phyloP scores from a whole-genome alignment of 2,888 invertebrate genomes.

The Glaucopsyche alexis region DNA sequence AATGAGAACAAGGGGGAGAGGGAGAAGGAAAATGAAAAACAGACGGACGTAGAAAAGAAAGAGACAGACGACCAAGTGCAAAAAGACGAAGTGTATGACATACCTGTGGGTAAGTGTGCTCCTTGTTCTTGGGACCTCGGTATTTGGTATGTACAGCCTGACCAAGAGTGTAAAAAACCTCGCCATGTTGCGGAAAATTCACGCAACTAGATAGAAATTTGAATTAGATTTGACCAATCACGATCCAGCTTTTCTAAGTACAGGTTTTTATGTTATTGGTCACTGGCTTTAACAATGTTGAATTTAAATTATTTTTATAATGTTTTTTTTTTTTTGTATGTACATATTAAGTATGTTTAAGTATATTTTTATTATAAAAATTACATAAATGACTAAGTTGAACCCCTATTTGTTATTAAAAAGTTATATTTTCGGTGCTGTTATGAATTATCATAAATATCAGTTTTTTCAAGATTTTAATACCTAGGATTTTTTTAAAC shows the following conservation, averaged over 20 bases:
- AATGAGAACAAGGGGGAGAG: slow-evolving; percentile 15
- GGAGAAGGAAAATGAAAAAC: slow-evolving; percentile 43
- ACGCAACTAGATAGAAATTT: too few relatives aligned
- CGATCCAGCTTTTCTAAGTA: too few relatives aligned
- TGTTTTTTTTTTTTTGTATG: background rate
- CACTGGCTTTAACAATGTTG: background rate
- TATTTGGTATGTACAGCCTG: background rate
- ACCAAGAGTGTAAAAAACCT: background rate
- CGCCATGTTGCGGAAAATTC: slow-evolving; percentile 13
- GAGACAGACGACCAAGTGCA: slow-evolving; percentile 54
- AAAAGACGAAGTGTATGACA: slow-evolving; percentile 73
- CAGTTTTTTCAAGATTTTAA: background rate
- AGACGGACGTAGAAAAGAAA: slow-evolving; percentile 55
- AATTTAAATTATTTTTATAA: background rate
- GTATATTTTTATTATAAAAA: background rate
- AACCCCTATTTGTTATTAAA: background rate
- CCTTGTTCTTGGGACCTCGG: background rate
- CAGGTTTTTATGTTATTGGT: background rate
- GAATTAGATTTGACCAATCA: too few relatives aligned
- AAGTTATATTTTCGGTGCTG: too few relatives aligned
- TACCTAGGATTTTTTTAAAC: background rate
- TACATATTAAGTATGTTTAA: background rate
- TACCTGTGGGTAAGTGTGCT: slow-evolving; percentile 68
- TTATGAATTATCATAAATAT: too few relatives aligned
- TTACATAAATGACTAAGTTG: background rate